Percentiles rank a stretch among this genome's conserved stretches.
Evolutionary conservation across 2,888 invertebrate genomes (phyloP).

Genomic region (Zeuzera pyrina): DNA sequence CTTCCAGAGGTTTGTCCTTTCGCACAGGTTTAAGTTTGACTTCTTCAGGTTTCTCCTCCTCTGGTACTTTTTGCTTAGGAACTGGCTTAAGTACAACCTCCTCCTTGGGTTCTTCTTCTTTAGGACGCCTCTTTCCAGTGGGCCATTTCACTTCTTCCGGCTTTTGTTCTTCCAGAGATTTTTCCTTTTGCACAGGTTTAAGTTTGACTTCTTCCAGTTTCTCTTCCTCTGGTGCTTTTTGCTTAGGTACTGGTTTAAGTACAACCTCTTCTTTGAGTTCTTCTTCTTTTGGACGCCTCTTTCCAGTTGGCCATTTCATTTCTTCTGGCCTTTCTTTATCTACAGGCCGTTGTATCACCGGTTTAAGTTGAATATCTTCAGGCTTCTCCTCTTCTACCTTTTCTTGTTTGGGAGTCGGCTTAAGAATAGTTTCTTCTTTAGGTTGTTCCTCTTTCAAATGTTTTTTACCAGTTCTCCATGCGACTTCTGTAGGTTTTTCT

Average conservation of each 20-base stretch:
- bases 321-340: conserved; percentile 36
- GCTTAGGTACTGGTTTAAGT: conserved; percentile 34
- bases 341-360: conserved; percentile 28
- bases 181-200: conserved; percentile 26
- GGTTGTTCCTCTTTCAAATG: conserved; percentile 25
- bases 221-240: conserved; percentile 25
- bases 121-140: conserved; percentile 10
- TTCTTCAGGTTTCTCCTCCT: conserved; percentile 51
- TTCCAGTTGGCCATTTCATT: conserved; percentile 18
- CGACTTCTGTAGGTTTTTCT: conserved; percentile 36
- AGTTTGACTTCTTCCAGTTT: conserved; percentile 31
- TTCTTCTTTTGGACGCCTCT: conserved; percentile 22
- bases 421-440: conserved; percentile 33
- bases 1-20: conserved; percentile 17
- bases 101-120: conserved; percentile 30
- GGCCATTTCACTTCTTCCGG: conserved; percentile 22
- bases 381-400: conserved; percentile 25
- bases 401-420: conserved; percentile 36
- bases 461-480: conserved; percentile 17
- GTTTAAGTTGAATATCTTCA: conserved; percentile 31
- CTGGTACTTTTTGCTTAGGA: conserved; percentile 22
- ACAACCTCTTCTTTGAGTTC: conserved; percentile 33
- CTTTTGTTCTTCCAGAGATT: conserved; percentile 31
- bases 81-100: conserved; percentile 32
- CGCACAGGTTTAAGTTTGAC: conserved; percentile 17